Evolutionary conservation across 2,797 vertebrate genomes (phyloP), one percentile per base, ranked within the genome.

Genomic region (Muscicapa comitata): DNA sequence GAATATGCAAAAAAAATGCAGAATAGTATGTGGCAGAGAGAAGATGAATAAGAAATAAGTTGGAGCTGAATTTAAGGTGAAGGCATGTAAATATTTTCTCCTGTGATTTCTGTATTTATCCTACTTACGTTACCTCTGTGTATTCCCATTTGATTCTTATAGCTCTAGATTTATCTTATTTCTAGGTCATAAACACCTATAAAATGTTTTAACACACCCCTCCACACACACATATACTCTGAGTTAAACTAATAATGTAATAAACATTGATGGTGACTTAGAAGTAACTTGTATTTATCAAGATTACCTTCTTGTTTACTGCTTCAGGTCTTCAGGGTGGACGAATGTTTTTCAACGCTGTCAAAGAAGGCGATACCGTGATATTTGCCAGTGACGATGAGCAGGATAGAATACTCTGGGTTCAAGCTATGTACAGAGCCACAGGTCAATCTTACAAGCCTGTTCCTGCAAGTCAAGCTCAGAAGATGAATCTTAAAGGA

Each of bases 391-490:
- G 99, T 63, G 99, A 99, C 0, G 99, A 99, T 58, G 99, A 99
- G 51, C 99, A 99, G 89, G 99, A 99, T 90, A 98, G 99, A 63
- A 92, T 98, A 77, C 97, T 99, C 54, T 99, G 99, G 99, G 98
- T 99, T 71, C 99, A 99, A 98, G 99, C 99, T 75, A 98, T 99
- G 98, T 99, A 99, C 94, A 98, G 99, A 51, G 99, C 99, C 93
- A 99, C 99, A 11, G 99, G 99, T 38, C 99, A 99, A 86, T 99
- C 99, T 3, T 99, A 99, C 93, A 99, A 99, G 90, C 99, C 99
- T 3, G 43, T 98, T 75, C 98, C 98, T 40, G 98, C 98, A 6
- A 84, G 95, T 57, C 99, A 98, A 61, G 98, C 98, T 96, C 99
- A 98, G 97, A 98, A 98, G 95, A 95, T 97, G 31, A 99, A 99